phyloP scores from a whole-genome alignment of 2,888 invertebrate species.

The Ennomos fuscantarius region DNA sequence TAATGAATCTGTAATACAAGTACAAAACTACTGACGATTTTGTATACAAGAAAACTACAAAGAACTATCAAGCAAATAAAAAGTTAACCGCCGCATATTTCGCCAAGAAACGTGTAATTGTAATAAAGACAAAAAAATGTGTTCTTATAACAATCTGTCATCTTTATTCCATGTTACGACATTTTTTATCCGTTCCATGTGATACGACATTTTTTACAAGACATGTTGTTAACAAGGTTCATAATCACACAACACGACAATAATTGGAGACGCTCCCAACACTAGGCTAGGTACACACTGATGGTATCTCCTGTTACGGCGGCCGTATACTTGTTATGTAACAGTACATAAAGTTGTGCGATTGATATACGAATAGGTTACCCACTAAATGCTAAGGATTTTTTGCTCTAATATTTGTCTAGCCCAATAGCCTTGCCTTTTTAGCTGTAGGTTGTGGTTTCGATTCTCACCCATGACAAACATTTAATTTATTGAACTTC shows the following conservation, averaged over 20 bases:
- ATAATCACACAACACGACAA: slow-evolving; percentile 45
- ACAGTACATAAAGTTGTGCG: slow-evolving; percentile 14
- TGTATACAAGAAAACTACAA: not conserved
- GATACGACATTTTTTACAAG: slow-evolving; percentile 13
- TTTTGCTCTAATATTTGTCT: no score
- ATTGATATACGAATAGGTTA: not conserved
- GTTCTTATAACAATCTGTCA: slow-evolving; percentile 26
- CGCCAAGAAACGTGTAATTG: slow-evolving; percentile 22
- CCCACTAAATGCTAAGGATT: no score
- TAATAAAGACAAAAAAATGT: slow-evolving; percentile 18
- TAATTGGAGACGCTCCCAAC: slow-evolving; percentile 74
- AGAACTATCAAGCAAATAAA: slow-evolving; percentile 8
- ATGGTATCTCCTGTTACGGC: slow-evolving; percentile 21
- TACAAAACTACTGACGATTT: no score
- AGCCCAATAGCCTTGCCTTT: no score
- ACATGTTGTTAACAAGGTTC: slow-evolving; percentile 19
- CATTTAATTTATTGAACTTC: no score
- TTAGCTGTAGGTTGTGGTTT: no score
- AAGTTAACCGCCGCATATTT: slow-evolving; percentile 6
- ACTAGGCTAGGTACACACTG: slow-evolving; percentile 36
- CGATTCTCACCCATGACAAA: no score
- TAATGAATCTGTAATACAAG: no score
- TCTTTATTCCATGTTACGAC: slow-evolving; percentile 22
- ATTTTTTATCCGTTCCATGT: slow-evolving; percentile 2
- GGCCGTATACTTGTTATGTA: not conserved